A percentile compares a stretch with the other conserved stretches of the same genome.
Conservation (phyloP, 2,113 vertebrate species). For the Eupsittula cactorum region DNA sequence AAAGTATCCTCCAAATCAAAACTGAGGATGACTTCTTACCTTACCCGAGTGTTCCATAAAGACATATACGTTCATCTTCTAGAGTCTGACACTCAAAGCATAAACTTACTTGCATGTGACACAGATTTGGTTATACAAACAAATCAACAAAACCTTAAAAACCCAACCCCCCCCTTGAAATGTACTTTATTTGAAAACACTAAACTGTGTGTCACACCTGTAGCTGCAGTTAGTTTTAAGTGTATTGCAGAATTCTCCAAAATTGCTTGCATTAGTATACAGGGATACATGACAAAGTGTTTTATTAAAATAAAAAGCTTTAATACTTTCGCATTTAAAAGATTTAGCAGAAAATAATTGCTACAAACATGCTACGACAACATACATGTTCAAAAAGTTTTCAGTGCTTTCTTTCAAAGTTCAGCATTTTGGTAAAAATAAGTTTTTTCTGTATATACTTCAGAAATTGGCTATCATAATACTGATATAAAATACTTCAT, state of each 20-base stretch:
- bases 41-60: background rate
- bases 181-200: background rate
- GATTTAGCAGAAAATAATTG: conserved; percentile 66
- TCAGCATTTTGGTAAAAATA: conserved; percentile 79
- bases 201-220: background rate
- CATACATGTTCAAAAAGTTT: conserved; percentile 53
- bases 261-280: background rate
- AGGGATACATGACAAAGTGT: conserved; percentile 29
- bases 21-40: background rate
- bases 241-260: background rate
- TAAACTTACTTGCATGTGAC: no score
- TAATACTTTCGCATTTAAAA: conserved; percentile 72
- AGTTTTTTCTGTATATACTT: conserved; percentile 74
- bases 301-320: conserved; percentile 83
- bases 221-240: background rate
- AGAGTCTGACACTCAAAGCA: background rate
- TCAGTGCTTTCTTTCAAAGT: conserved; percentile 75
- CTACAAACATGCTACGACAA: conserved; percentile 67
- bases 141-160: background rate
- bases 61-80: background rate
- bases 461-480: conserved; percentile 83
- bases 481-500: conserved; percentile 87
- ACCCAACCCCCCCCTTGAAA: background rate
- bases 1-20: background rate
- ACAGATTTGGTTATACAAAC: background rate